Percentiles rank a stretch among this genome's conserved stretches.
These are phyloP conservation scores for Cyanoramphus novaezelandiae DNA, from an alignment of 2,113 vertebrate species.

Conservation along the genomic window DNA sequence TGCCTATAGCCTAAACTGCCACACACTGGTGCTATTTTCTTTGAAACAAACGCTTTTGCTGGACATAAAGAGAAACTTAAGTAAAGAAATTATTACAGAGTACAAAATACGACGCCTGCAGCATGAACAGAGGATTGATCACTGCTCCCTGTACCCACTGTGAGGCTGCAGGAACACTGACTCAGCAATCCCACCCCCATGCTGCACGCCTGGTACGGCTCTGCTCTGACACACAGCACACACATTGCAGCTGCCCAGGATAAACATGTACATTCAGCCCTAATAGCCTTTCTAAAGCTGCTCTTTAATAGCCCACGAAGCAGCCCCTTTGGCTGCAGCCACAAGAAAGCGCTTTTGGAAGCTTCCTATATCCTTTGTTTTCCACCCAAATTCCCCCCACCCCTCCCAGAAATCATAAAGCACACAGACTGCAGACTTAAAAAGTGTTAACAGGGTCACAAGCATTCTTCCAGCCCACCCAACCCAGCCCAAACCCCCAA, in stretches of 20 bases:
- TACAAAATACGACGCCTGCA: neutral
- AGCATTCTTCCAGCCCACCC: neutral
- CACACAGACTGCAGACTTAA: constrained; percentile 24
- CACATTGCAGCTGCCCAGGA: constrained; percentile 24
- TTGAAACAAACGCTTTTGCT: neutral
- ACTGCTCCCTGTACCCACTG: neutral
- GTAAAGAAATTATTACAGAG: neutral
- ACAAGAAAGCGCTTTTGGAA: neutral
- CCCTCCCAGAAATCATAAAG: neutral
- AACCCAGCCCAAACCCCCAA: constrained; percentile 17
- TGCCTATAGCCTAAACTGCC: neutral
- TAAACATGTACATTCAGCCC: neutral
- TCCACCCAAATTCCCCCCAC: neutral
- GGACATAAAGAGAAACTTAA: neutral
- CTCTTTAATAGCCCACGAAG: neutral
- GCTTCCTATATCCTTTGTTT: neutral
- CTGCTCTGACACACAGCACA: neutral
- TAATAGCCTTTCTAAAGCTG: neutral
- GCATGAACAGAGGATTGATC: neutral
- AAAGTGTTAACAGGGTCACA: neutral
- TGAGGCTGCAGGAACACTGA: neutral
- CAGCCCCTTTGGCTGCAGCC: neutral
- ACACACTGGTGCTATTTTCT: neutral
- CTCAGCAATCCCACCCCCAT: neutral
- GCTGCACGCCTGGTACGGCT: neutral